These are phyloP conservation scores for Clitarchus hookeri DNA, from an alignment of 2,888 invertebrate genomes.

Conservation along the genomic window DNA sequence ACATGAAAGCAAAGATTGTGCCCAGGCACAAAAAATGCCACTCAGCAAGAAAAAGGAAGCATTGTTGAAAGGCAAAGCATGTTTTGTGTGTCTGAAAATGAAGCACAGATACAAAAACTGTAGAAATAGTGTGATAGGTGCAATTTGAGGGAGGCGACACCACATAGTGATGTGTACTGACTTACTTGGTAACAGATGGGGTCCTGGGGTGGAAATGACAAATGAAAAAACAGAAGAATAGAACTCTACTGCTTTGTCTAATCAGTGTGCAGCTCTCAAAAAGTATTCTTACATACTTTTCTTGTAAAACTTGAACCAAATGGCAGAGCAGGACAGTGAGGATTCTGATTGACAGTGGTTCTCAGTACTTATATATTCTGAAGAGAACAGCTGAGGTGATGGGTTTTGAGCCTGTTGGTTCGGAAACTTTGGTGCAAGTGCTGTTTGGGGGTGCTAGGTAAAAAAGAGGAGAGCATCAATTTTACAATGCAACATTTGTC, in stretches of 20 bases:
- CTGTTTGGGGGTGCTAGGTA: neutral
- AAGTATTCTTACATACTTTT: neutral
- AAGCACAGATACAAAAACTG: neutral
- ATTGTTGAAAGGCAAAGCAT: neutral
- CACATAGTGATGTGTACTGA: neutral
- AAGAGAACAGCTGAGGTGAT: neutral
- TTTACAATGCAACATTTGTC: neutral
- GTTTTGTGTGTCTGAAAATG: neutral
- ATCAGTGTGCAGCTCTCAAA: neutral
- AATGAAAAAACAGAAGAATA: neutral
- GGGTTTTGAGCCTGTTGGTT: neutral
- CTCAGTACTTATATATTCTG: conserved; percentile 16
- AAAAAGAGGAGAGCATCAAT: neutral
- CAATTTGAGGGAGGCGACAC: neutral
- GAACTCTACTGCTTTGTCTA: neutral
- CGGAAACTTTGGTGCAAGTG: neutral
- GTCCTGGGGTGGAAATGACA: neutral
- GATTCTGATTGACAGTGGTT: neutral
- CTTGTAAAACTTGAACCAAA: neutral
- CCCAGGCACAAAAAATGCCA: neutral
- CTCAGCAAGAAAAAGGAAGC: neutral
- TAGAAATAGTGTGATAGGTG: neutral
- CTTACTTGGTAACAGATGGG: neutral
- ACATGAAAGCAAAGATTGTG: neutral
- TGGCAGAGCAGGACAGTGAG: neutral